Conservation (phyloP, 2,113 vertebrate genomes). For the Pristiophorus japonicus region DNA sequence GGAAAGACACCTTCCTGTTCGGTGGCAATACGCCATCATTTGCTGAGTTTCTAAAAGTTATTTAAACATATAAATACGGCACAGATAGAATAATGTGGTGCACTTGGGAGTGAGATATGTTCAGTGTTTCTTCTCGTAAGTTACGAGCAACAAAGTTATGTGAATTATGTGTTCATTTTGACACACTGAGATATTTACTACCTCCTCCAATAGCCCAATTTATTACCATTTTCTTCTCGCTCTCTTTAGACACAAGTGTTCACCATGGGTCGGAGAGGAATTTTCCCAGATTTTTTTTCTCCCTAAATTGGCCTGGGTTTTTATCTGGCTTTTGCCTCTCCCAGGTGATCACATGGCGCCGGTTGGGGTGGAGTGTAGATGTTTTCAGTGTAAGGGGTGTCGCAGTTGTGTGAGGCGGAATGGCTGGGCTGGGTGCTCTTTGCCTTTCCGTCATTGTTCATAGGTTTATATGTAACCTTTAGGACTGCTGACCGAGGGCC, state of each 20-base stretch:
- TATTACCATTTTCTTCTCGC: not conserved
- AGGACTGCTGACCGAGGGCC: too few species aligned
- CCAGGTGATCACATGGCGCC: too few species aligned
- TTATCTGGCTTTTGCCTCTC: too few species aligned
- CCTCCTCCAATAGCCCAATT: not conserved
- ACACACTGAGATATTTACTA: not conserved
- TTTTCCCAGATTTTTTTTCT: too few species aligned
- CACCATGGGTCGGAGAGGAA: too few species aligned
- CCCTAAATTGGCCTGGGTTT: too few species aligned
- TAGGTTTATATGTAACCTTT: too few species aligned
- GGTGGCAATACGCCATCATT: not conserved
- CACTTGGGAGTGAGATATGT: not conserved
- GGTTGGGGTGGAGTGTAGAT: too few species aligned
- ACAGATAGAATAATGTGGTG: not conserved
- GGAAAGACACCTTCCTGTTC: not conserved
- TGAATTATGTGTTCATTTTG: not conserved
- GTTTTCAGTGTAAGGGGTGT: too few species aligned
- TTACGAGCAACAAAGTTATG: not conserved
- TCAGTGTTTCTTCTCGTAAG: not conserved
- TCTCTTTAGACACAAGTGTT: not conserved
- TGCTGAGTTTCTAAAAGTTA: not conserved
- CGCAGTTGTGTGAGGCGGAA: too few species aligned
- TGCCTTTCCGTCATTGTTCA: too few species aligned
- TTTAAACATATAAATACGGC: not conserved
- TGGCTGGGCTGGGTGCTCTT: too few species aligned